Conservation (phyloP, 2,797 vertebrate species). For the Pseudomugil gertrudae region DNA sequence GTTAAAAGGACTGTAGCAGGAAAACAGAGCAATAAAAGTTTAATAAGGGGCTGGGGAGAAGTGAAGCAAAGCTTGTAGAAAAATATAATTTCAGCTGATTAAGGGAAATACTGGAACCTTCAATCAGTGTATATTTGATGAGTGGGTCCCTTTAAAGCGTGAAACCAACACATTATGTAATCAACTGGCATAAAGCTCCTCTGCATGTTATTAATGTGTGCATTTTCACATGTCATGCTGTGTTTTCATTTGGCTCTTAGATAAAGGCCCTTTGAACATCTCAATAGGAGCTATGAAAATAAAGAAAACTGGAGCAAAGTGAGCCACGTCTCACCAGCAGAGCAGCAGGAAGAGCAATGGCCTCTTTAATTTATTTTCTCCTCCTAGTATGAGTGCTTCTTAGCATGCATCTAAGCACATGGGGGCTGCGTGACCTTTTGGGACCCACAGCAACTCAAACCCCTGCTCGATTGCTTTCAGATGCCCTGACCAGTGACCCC, state of each 20-base stretch:
- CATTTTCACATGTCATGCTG: conserved; percentile 1
- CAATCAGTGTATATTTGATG: conserved; percentile 12
- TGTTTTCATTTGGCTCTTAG: not conserved
- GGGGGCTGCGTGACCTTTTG: conserved; percentile 42
- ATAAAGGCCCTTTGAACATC: conserved; percentile 4
- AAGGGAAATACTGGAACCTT: conserved; percentile 28
- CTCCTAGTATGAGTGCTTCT: conserved; percentile 22
- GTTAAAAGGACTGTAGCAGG: conserved; percentile 42
- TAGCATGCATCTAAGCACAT: conserved; percentile 39
- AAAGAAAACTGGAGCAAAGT: conserved; percentile 18
- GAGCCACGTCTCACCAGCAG: conserved; percentile 12
- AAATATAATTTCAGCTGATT: conserved; percentile 52
- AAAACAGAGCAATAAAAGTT: conserved; percentile 61
- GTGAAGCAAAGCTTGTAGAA: conserved; percentile 42
- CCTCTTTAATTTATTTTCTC: conserved; percentile 24
- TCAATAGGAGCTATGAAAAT: conserved; percentile 11
- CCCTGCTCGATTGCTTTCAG: conserved; percentile 36
- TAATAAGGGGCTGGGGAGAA: conserved; percentile 47
- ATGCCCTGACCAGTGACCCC: conserved; percentile 47
- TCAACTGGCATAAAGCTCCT: conserved; percentile 9
- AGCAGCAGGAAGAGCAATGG: conserved; percentile 30
- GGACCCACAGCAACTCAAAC: conserved; percentile 27
- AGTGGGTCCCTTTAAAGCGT: conserved; percentile 28
- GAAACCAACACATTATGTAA: conserved; percentile 20
- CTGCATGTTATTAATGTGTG: conserved; percentile 5